Evolutionary conservation across 2,797 vertebrate genomes (phyloP).

Genomic region (Microchirus variegatus): DNA sequence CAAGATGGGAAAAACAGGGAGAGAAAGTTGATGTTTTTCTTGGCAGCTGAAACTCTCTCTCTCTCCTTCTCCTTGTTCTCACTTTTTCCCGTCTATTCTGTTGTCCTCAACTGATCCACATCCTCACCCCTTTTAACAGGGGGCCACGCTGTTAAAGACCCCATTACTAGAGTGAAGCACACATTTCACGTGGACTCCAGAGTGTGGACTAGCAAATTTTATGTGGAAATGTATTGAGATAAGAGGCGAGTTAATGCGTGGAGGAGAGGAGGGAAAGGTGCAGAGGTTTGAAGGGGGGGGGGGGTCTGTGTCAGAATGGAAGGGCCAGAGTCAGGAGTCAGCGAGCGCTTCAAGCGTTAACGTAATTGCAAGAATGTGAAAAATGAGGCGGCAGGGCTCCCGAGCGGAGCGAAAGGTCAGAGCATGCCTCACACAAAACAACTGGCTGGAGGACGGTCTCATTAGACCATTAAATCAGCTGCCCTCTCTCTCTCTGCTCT

Average conservation of each 20-base stretch:
- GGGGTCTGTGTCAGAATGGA: slow-evolving; percentile 91
- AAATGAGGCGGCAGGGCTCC: slow-evolving; percentile 96
- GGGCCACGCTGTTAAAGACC: slow-evolving; percentile 82
- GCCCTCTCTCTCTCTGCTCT: slow-evolving; percentile 58
- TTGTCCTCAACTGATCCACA: slow-evolving; percentile 74
- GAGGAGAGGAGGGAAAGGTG: slow-evolving; percentile 52
- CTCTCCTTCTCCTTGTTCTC: slow-evolving; percentile 25
- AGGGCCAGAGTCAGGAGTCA: slow-evolving; percentile 88
- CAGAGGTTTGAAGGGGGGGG: slow-evolving; percentile 75
- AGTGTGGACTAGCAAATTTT: slow-evolving; percentile 76
- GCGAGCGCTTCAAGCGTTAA: slow-evolving; percentile 98
- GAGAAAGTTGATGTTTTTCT: slow-evolving; percentile 64
- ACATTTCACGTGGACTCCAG: slow-evolving; percentile 67
- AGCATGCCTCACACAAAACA: slow-evolving; percentile 94
- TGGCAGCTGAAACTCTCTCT: slow-evolving; percentile 61
- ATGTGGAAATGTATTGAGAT: slow-evolving; percentile 73
- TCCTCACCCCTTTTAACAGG: slow-evolving; percentile 81
- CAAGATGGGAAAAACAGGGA: slow-evolving; percentile 54
- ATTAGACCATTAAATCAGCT: slow-evolving; percentile 93
- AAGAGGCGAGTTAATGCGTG: slow-evolving; percentile 68
- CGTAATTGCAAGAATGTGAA: slow-evolving; percentile 99
- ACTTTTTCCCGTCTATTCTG: slow-evolving; percentile 57
- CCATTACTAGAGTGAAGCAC: slow-evolving; percentile 77
- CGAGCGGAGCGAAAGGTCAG: slow-evolving; percentile 95
- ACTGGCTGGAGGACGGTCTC: slow-evolving; percentile 96